Evolutionary conservation across 2,797 vertebrate species (phyloP), one percentile per base, ranked within the genome.

Genomic region (Pempheris klunzingeri): DNA sequence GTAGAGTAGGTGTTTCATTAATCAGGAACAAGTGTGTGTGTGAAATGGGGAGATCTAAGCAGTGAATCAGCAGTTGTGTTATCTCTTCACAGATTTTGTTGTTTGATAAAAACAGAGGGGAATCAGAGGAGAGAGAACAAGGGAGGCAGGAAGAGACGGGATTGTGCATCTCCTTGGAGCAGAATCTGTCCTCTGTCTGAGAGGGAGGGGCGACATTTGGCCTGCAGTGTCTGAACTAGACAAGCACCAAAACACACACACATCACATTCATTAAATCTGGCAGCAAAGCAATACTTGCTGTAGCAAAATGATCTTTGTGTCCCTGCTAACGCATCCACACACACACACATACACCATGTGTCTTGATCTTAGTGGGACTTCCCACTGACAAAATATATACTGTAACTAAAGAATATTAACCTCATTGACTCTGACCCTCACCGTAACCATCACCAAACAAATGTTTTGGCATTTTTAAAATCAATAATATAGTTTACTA

Each of bases 141-240:
- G 58, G 63, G 88, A 84, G 85, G 20, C 46, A 79, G 78, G 75
- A 79, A 66, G 70, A 62, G 83, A 84, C 30, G 74, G 83, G 73
- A 61, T 53, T 71, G 59, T 76, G 76, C 81, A 66, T 73, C 58
- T 80, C 43, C 66, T 83, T 64, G 14, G 73, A 83, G 79, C 61
- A 70, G 55, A 85, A 83, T 88, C 62, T 84, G 32, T 84, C 39
- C 77, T 92, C 88, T 90, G 80, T 86, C 15, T 74, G 26, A 41
- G 30, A 17, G 64, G 20, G 36, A 17, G 10, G 32, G 47, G 67
- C 39, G 44, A 4, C 2, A 15, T 50, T 60, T 59, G 81, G 49
- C 70, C 74, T 41, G 28, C n/a, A 75, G 73, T n/a, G 7, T 54
- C 52, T 68, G 52, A 34, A 46, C 77, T 67, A 71, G 26, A 75